phyloP scores from a whole-genome alignment of 2,888 invertebrate genomes.

The Pseudococcus jackbeardsleyi region DNA sequence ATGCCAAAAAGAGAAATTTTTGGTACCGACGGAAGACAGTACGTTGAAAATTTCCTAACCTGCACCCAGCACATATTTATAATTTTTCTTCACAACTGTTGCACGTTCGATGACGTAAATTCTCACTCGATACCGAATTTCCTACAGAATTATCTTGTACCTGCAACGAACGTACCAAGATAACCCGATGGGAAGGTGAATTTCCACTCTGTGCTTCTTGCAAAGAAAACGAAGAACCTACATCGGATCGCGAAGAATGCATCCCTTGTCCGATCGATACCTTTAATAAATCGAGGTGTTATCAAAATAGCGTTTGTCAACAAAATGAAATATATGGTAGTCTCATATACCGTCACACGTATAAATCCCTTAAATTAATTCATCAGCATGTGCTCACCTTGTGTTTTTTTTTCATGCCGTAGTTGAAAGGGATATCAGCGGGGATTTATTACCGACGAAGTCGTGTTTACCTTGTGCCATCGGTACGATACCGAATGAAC shows the following conservation, averaged over 20 bases:
- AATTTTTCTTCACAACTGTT: not conserved
- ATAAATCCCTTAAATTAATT: not conserved
- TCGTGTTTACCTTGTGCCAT: conserved; percentile 71
- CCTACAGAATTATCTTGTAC: not conserved
- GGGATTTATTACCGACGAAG: conserved; percentile 69
- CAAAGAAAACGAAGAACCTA: conserved; percentile 69
- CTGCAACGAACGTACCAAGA: conserved; percentile 71
- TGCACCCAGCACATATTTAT: not conserved
- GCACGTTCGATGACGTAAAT: not conserved
- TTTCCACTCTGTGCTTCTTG: conserved; percentile 69
- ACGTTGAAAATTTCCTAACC: conserved; percentile 67
- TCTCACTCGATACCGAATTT: too few relatives aligned
- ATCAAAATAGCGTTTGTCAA: conserved; percentile 46
- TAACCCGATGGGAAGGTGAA: conserved; percentile 67
- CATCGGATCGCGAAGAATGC: conserved; percentile 70
- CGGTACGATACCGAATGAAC: conserved; percentile 70
- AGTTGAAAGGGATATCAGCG: conserved; percentile 70
- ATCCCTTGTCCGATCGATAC: conserved; percentile 68
- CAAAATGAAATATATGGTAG: conserved; percentile 64
- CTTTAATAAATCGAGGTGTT: conserved; percentile 48
- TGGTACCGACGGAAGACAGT: conserved; percentile 70
- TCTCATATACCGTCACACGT: not conserved
- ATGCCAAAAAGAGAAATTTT: conserved; percentile 72
- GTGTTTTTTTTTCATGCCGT: not conserved
- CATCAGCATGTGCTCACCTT: not conserved